A percentile compares a stretch with the other conserved stretches of the same genome.
Conservation (phyloP, 2,888 invertebrate species). For the Drosophila macrothrix region DNA sequence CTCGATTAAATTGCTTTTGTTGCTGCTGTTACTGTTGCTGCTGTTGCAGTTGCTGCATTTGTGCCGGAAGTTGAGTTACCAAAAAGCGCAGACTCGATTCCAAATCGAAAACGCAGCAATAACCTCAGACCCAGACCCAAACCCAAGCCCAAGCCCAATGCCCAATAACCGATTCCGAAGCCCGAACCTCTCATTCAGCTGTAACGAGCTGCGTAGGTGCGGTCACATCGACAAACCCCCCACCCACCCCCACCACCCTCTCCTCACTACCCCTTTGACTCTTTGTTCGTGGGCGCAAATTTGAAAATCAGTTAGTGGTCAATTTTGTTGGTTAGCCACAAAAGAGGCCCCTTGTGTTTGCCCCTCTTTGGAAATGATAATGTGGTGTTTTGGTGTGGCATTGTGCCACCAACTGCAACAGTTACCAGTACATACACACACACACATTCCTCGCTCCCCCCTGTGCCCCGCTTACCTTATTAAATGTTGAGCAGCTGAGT, state of each 20-base stretch:
- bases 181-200: slow-evolving; percentile 41
- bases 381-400: slow-evolving; percentile 73
- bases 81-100: slow-evolving; percentile 69
- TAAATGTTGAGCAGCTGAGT: slow-evolving; percentile 26
- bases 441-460: neutral
- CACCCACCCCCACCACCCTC: neutral
- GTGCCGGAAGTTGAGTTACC: slow-evolving; percentile 80
- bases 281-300: slow-evolving; percentile 55
- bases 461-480: slow-evolving; percentile 2
- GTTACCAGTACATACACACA: slow-evolving; percentile 1
- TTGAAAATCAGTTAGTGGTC: slow-evolving; percentile 76
- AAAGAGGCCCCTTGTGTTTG: slow-evolving; percentile 40
- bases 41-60: slow-evolving; percentile 34
- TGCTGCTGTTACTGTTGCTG: slow-evolving; percentile 28
- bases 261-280: neutral
- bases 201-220: slow-evolving; percentile 67
- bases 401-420: slow-evolving; percentile 49
- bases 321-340: slow-evolving; percentile 71
- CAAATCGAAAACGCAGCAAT: slow-evolving; percentile 38
- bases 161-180: neutral
- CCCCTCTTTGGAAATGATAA: slow-evolving; percentile 51
- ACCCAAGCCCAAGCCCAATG: neutral
- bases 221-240: slow-evolving; percentile 23
- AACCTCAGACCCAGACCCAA: slow-evolving; percentile 3
- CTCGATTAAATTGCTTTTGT: slow-evolving; percentile 82